phyloP scores from a whole-genome alignment of 2,888 invertebrate genomes.

The Callimorpha dominula region DNA sequence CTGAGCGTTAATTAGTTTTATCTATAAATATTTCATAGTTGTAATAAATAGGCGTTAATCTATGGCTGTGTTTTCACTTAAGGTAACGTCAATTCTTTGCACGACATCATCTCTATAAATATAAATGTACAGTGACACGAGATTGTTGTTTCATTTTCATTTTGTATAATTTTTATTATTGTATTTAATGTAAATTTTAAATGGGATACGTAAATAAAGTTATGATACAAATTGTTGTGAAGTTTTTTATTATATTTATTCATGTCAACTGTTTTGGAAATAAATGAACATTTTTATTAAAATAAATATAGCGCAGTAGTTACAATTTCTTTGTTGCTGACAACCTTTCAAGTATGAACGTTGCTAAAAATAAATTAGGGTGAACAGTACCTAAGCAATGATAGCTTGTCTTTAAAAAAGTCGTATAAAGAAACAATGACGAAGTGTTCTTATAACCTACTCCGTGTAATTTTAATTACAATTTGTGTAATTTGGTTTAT shows the following conservation, averaged over 20 bases:
- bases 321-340: no score
- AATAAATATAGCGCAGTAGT: no score
- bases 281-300: background rate
- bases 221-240: conserved; percentile 50
- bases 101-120: conserved; percentile 80
- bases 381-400: background rate
- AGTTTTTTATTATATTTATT: conserved; percentile 8
- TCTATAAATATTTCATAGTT: conserved; percentile 48
- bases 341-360: no score
- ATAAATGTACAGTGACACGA: conserved; percentile 78
- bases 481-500: no score
- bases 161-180: conserved; percentile 60
- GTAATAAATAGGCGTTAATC: conserved; percentile 73
- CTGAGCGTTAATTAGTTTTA: conserved; percentile 64
- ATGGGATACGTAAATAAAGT: conserved; percentile 83
- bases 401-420: background rate
- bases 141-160: conserved; percentile 67
- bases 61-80: conserved; percentile 86
- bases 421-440: background rate
- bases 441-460: background rate
- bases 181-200: conserved; percentile 76
- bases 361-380: background rate
- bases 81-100: conserved; percentile 86
- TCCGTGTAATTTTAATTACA: background rate
- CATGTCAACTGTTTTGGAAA: background rate